Evolutionary conservation across 2,113 vertebrate species (phyloP).

Genomic region (Rhipidura dahli): DNA sequence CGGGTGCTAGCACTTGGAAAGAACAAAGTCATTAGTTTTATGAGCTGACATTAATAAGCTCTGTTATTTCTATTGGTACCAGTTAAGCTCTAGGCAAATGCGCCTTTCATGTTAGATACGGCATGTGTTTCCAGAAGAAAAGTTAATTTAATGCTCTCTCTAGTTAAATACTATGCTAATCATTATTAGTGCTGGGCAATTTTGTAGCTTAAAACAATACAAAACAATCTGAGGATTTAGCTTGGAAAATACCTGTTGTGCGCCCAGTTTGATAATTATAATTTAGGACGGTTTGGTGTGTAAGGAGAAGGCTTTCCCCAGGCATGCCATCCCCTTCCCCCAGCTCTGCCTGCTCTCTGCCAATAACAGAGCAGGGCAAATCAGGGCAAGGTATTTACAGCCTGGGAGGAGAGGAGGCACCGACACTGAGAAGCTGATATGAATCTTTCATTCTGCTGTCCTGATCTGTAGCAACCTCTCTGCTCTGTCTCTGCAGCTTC

Average conservation of each 20-base stretch:
- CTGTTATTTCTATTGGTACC: not conserved
- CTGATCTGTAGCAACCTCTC: not conserved
- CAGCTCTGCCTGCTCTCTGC: not conserved
- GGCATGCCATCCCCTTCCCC: not conserved
- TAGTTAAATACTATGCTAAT: not conserved
- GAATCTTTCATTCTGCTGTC: not conserved
- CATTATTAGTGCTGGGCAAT: not conserved
- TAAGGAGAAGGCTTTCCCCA: not conserved
- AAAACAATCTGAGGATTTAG: not conserved
- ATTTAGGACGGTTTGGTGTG: not conserved
- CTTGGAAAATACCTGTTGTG: not conserved
- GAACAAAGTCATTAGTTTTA: not conserved
- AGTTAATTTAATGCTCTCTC: not conserved
- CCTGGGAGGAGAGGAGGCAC: not conserved
- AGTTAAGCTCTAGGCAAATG: slow-evolving; percentile 23
- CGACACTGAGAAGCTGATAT: not conserved
- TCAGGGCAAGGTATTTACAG: not conserved
- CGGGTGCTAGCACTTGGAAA: not conserved
- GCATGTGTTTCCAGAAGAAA: not conserved
- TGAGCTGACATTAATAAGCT: slow-evolving; percentile 24
- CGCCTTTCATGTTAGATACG: not conserved
- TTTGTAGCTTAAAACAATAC: not conserved
- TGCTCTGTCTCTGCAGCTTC: not conserved
- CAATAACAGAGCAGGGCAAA: not conserved
- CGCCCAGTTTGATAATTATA: not conserved